Evolutionary conservation across 35 echinoderm and acorn worm species (phyloP).

Genomic region (Diadema setosum): DNA sequence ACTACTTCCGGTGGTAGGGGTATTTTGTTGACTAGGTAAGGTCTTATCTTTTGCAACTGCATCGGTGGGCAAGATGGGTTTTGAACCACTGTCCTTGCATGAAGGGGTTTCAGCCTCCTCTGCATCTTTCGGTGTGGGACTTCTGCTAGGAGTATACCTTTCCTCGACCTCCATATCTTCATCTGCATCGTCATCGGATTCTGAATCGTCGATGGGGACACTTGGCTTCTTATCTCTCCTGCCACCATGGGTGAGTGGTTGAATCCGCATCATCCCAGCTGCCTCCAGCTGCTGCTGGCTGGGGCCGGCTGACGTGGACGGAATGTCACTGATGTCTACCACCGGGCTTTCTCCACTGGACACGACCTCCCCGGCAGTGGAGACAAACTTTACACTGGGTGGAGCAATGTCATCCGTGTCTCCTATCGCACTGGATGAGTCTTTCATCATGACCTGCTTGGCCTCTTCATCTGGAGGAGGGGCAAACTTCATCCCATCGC

Average conservation of each 20-base stretch:
- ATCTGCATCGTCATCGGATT: neutral
- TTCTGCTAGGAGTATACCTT: too few relatives aligned
- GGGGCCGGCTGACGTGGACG: neutral
- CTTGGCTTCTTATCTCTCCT: neutral
- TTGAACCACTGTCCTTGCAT: too few relatives aligned
- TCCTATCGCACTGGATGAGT: neutral
- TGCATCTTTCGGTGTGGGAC: too few relatives aligned
- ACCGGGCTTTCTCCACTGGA: neutral
- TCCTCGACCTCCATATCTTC: neutral
- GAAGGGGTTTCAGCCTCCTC: too few relatives aligned
- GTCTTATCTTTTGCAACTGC: too few relatives aligned
- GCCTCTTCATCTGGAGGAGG: neutral
- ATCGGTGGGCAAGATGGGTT: too few relatives aligned
- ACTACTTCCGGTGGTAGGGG: too few relatives aligned
- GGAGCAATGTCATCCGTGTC: neutral
- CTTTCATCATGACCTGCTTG: neutral
- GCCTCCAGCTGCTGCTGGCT: neutral
- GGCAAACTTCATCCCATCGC: neutral
- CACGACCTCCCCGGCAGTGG: neutral
- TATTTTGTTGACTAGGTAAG: too few relatives aligned
- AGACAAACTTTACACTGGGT: neutral
- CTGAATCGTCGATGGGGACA: neutral
- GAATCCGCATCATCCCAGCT: neutral
- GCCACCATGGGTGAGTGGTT: neutral
- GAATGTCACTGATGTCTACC: constrained; percentile 7